phyloP scores from a whole-genome alignment of 1,140 invertebrate species.

The Scaptomyza graminum region DNA sequence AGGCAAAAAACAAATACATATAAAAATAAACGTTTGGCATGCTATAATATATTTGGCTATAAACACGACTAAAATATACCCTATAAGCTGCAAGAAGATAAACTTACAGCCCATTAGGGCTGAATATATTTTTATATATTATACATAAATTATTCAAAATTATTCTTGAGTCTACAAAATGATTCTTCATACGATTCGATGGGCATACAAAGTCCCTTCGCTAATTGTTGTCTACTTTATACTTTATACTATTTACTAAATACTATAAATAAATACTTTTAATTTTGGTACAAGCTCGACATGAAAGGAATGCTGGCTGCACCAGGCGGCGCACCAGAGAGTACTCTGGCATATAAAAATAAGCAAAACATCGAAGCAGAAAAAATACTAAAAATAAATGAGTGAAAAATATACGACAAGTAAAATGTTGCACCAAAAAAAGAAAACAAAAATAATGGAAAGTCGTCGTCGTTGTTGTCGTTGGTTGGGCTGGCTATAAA shows the following conservation, averaged over 20 bases:
- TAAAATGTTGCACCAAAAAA: constrained; percentile 21
- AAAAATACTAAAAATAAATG: constrained; percentile 33
- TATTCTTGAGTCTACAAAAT: too few species aligned
- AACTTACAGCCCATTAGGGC: too few species aligned
- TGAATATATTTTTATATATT: too few species aligned
- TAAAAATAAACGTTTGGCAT: constrained; percentile 27
- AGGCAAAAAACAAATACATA: constrained; percentile 12
- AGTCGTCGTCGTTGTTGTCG: too few species aligned
- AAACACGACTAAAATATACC: constrained; percentile 3
- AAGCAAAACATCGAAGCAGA: background rate
- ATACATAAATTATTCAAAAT: too few species aligned
- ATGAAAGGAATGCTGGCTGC: constrained; percentile 59
- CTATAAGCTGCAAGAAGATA: background rate
- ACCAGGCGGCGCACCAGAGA: constrained; percentile 12
- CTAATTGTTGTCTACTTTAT: too few species aligned
- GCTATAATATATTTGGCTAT: constrained; percentile 3
- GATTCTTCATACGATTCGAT: too few species aligned
- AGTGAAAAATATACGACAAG: constrained; percentile 45
- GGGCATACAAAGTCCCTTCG: too few species aligned
- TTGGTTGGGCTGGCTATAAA: constrained; percentile 63
- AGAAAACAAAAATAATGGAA: constrained; percentile 57
- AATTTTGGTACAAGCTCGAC: constrained; percentile 2
- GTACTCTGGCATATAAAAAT: constrained; percentile 1
- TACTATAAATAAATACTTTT: too few species aligned
- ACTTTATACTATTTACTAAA: too few species aligned